Conservation (phyloP, 2,888 invertebrate species). For the Melinaea marsaeus region DNA sequence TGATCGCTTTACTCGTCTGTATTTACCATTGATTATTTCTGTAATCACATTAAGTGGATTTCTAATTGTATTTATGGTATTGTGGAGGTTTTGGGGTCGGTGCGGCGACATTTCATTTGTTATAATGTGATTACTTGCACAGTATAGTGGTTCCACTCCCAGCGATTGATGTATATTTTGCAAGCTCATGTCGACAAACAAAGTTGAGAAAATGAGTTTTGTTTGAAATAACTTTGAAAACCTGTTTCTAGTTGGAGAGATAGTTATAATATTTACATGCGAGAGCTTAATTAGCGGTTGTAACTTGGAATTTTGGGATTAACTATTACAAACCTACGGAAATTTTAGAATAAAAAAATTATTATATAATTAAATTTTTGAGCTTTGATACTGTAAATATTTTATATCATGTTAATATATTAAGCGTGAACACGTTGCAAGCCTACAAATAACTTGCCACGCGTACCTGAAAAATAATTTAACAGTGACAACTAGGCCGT, state of each 20-base stretch:
- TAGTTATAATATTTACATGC: slow-evolving; percentile 21
- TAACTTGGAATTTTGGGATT: not conserved
- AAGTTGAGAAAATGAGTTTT: slow-evolving; percentile 30
- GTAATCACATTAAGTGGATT: slow-evolving; percentile 66
- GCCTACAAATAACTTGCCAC: slow-evolving; percentile 7
- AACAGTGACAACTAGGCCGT: slow-evolving; percentile 18
- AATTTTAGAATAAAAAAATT: too few species aligned
- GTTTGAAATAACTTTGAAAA: slow-evolving; percentile 25
- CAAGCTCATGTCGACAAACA: slow-evolving; percentile 27
- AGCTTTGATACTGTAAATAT: not conserved
- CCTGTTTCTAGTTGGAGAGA: slow-evolving; percentile 21
- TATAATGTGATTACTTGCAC: slow-evolving; percentile 31
- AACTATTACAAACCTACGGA: not conserved
- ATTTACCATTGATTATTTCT: slow-evolving; percentile 52
- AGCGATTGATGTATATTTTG: slow-evolving; percentile 26
- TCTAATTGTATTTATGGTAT: slow-evolving; percentile 57
- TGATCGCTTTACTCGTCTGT: slow-evolving; percentile 44
- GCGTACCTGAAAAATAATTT: slow-evolving; percentile 22
- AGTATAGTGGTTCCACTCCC: slow-evolving; percentile 24
- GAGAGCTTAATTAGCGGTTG: not conserved
- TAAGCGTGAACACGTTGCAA: not conserved
- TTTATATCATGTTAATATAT: slow-evolving; percentile 15
- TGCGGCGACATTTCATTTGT: slow-evolving; percentile 34
- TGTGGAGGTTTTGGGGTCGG: slow-evolving; percentile 35
- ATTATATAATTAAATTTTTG: not conserved